These are phyloP conservation scores for Dascillus cervinus DNA, from an alignment of 2,888 invertebrate species.

Conservation along the genomic window DNA sequence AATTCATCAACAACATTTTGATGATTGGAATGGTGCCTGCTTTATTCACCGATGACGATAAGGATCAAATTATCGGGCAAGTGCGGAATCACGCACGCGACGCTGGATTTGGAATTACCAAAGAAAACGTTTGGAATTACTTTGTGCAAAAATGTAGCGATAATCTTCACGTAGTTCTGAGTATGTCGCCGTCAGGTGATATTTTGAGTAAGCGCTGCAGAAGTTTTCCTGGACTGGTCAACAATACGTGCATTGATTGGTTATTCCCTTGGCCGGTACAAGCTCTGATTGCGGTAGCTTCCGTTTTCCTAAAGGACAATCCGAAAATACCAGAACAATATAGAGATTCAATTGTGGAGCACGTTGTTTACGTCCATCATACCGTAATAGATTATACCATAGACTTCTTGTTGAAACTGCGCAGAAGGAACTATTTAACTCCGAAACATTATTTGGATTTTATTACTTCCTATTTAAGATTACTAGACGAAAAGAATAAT, in stretches of 20 bases:
- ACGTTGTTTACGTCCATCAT: constrained; percentile 81
- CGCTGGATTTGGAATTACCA: constrained; percentile 65
- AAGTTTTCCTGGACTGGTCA: constrained; percentile 87
- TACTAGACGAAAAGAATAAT: constrained; percentile 65
- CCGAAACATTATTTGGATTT: constrained; percentile 89
- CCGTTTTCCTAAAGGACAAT: constrained; percentile 69
- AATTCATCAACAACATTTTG: constrained; percentile 85
- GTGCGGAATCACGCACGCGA: constrained; percentile 62
- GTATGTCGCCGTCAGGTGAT: constrained; percentile 86
- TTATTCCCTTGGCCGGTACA: constrained; percentile 90
- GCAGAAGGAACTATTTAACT: constrained; percentile 81
- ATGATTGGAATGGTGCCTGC: constrained; percentile 82
- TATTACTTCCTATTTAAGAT: constrained; percentile 66
- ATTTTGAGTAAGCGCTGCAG: constrained; percentile 74
- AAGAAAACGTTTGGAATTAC: constrained; percentile 80
- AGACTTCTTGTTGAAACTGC: constrained; percentile 64
- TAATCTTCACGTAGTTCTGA: constrained; percentile 83
- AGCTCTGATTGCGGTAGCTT: constrained; percentile 80
- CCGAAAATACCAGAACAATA: constrained; percentile 32
- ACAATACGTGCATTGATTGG: constrained; percentile 91
- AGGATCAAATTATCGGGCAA: constrained; percentile 66
- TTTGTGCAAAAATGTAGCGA: constrained; percentile 70
- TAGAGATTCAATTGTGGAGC: constrained; percentile 65
- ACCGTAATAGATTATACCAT: constrained; percentile 63
- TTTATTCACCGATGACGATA: constrained; percentile 81